Conservation (phyloP, 2,888 invertebrate species). For the Petrolisthes cinctipes region DNA sequence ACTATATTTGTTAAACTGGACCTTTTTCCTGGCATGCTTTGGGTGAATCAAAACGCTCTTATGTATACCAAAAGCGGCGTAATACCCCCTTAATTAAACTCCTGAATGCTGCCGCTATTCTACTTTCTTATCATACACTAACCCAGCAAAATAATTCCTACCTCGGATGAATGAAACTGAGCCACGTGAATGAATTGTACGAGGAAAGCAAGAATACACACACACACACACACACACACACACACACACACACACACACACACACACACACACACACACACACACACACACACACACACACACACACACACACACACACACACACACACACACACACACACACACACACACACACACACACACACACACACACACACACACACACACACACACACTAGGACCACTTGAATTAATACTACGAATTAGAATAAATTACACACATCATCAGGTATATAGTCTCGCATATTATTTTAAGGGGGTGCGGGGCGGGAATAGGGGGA, state of each 20-base stretch:
- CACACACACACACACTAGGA: not conserved
- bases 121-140: too few species aligned
- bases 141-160: too few species aligned
- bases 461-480: not conserved
- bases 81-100: too few species aligned
- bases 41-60: too few species aligned
- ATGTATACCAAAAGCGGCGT: too few species aligned
- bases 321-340: constrained; percentile 6
- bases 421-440: too few species aligned
- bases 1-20: too few species aligned
- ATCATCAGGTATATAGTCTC: too few species aligned
- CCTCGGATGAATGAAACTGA: not conserved
- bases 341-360: constrained; percentile 26
- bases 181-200: not conserved
- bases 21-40: too few species aligned
- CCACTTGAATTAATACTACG: not conserved
- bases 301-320: constrained; percentile 13
- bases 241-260: not conserved
- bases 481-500: too few species aligned
- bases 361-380: constrained; percentile 26
- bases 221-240: constrained; percentile 1
- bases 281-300: constrained; percentile 6
- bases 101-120: too few species aligned
- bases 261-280: not conserved
- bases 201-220: not conserved